Evolutionary conservation across 1,140 invertebrate species (phyloP).

Genomic region (Calephelis nemesis): DNA sequence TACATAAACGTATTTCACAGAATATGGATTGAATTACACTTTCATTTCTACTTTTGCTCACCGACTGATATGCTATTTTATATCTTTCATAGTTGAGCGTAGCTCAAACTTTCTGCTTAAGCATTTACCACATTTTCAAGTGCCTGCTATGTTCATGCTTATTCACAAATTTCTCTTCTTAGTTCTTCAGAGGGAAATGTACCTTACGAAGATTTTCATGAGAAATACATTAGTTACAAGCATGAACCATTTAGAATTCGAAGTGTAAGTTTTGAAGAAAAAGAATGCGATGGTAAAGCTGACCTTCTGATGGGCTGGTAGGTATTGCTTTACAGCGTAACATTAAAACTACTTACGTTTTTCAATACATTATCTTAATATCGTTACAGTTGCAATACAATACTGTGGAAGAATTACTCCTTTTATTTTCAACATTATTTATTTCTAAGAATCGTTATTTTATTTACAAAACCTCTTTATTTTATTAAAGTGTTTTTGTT

Average conservation of each 20-base stretch:
- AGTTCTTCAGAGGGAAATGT: conserved; percentile 77
- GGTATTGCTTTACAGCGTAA: conserved; percentile 31
- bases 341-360: not conserved
- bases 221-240: conserved; percentile 86
- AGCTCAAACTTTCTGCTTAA: conserved; percentile 13
- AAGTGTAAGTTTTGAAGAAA: conserved; percentile 84
- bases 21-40: not conserved
- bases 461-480: no score
- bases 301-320: conserved; percentile 59
- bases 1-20: not conserved
- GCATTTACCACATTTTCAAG: conserved; percentile 31
- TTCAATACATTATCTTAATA: not conserved
- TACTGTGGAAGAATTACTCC: no score
- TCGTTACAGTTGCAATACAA: conserved; percentile 3
- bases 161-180: conserved; percentile 70
- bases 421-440: no score
- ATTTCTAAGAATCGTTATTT: no score
- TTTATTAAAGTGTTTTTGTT: no score
- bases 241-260: conserved; percentile 86
- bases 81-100: conserved; percentile 9
- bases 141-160: conserved; percentile 59
- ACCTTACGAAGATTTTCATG: conserved; percentile 86
- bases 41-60: not conserved
- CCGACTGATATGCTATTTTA: conserved; percentile 7
- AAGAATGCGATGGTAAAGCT: conserved; percentile 58